Conservation (phyloP, 2,797 vertebrate genomes). For the Argentina silus region DNA sequence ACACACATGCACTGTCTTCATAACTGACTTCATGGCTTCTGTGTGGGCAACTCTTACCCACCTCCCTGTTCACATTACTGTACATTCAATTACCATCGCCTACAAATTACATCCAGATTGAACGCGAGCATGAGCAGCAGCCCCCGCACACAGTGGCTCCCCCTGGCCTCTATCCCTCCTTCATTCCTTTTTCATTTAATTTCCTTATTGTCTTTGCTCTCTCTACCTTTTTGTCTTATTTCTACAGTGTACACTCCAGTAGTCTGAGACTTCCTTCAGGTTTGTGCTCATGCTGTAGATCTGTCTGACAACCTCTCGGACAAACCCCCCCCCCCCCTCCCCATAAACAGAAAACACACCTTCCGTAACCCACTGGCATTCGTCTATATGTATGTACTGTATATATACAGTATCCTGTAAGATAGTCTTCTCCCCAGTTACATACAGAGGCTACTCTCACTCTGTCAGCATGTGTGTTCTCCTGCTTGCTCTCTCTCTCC, state of each 20-base stretch:
- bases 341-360: slow-evolving; percentile 39
- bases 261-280: slow-evolving; percentile 42
- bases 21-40: slow-evolving; percentile 52
- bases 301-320: slow-evolving; percentile 27
- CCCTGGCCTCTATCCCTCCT: slow-evolving; percentile 53
- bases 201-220: background rate
- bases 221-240: slow-evolving; percentile 33
- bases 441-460: slow-evolving; percentile 28
- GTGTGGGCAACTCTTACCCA: slow-evolving; percentile 60
- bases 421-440: slow-evolving; percentile 26
- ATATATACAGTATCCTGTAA: slow-evolving; percentile 16
- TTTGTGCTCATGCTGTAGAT: slow-evolving; percentile 43
- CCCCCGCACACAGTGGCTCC: slow-evolving; percentile 37
- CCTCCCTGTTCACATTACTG: slow-evolving; percentile 65
- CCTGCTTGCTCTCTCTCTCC: slow-evolving; percentile 47
- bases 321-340: background rate
- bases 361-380: slow-evolving; percentile 51
- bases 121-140: slow-evolving; percentile 20
- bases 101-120: slow-evolving; percentile 65
- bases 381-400: slow-evolving; percentile 44
- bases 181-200: too few relatives aligned
- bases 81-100: slow-evolving; percentile 74
- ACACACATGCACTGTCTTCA: slow-evolving; percentile 30
- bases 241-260: slow-evolving; percentile 43
- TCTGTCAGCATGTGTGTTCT: slow-evolving; percentile 51